A percentile compares a stretch with the other conserved stretches of the same genome.
Conservation (phyloP, 1,140 invertebrate species). For the Pseudobourletiella spinata region DNA sequence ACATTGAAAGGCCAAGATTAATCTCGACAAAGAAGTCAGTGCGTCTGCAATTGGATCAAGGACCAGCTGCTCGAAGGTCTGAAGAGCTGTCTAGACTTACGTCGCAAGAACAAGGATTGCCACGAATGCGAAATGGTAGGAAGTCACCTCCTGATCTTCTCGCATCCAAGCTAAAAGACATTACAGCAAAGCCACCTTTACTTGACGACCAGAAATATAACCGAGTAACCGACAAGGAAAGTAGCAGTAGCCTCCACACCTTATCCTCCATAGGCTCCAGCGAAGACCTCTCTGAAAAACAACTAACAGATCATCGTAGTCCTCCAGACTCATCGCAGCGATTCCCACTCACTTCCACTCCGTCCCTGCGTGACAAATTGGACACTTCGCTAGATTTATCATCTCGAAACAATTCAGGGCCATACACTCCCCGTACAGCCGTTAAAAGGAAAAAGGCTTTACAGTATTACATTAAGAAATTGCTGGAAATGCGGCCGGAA, state of each 20-base stretch:
- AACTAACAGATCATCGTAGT: not conserved
- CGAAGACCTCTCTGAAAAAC: not conserved
- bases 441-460: not conserved
- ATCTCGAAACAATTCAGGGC: not conserved
- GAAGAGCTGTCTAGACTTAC: no score
- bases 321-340: not conserved
- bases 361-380: not conserved
- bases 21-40: not conserved
- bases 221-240: no score
- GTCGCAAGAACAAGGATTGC: no score
- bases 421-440: not conserved
- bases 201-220: no score
- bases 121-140: no score
- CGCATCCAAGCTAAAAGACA: no score
- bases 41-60: not conserved
- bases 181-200: no score
- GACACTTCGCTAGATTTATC: no score
- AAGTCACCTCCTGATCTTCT: no score
- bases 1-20: no score
- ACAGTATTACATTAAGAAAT: not conserved
- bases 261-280: not conserved
- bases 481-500: constrained; percentile 1
- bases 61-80: no score
- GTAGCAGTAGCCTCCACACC: not conserved
- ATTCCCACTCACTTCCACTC: not conserved